These are phyloP conservation scores for Nycticryphes semicollaris DNA, from an alignment of 2,113 vertebrate species.

Conservation along the genomic window DNA sequence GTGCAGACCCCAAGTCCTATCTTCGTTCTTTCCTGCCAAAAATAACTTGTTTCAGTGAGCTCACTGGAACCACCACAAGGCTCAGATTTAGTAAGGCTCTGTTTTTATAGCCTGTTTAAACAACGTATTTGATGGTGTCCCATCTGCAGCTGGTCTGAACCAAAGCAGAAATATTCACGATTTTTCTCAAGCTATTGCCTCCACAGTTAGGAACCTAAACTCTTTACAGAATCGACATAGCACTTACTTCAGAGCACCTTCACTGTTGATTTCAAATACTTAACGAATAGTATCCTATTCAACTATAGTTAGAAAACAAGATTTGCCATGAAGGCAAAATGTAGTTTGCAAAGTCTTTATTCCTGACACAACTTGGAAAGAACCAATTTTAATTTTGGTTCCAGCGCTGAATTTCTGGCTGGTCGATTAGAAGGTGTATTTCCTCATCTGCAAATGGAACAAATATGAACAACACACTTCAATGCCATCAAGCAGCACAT, in stretches of 20 bases:
- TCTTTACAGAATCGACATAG: background rate
- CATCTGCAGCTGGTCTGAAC: conserved; percentile 2
- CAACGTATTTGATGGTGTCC: background rate
- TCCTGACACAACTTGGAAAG: background rate
- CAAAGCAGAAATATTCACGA: background rate
- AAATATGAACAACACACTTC: background rate
- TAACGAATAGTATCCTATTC: background rate
- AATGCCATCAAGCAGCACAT: background rate
- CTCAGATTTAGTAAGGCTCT: conserved; percentile 5
- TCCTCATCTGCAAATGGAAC: background rate
- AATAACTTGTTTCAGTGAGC: background rate
- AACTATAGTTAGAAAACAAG: background rate
- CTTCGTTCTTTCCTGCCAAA: background rate
- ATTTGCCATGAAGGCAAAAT: background rate
- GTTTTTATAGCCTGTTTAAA: background rate
- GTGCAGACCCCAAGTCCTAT: background rate
- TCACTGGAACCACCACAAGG: background rate
- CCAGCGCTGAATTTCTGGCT: background rate
- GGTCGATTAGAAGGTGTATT: background rate
- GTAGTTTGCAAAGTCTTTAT: background rate
- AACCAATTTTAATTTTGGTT: background rate
- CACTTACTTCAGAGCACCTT: background rate
- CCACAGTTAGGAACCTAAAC: background rate
- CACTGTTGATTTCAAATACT: background rate
- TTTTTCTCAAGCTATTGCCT: background rate